Percentiles rank a stretch among this genome's conserved stretches.
phyloP scores from a whole-genome alignment of 2,113 vertebrate genomes.

The Scomber scombrus region DNA sequence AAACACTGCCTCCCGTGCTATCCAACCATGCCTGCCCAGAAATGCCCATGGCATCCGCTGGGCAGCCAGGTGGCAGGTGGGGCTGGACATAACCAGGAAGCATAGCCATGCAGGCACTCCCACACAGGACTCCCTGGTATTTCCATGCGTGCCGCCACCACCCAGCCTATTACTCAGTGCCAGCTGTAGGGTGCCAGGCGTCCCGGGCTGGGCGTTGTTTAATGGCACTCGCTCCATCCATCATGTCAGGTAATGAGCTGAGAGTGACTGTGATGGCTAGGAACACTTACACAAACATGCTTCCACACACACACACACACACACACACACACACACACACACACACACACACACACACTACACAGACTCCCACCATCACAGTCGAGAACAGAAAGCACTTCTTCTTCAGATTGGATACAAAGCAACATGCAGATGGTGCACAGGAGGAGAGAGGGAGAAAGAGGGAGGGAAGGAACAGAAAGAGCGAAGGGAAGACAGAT shows the following conservation, averaged over 20 bases:
- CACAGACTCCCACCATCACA: slow-evolving; percentile 24
- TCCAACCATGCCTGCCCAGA: slow-evolving; percentile 71
- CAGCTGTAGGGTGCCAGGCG: slow-evolving; percentile 78
- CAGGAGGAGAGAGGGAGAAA: slow-evolving; percentile 70
- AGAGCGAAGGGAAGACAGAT: slow-evolving; percentile 49
- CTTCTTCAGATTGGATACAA: slow-evolving; percentile 66
- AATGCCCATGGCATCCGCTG: slow-evolving; percentile 63
- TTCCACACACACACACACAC: not conserved
- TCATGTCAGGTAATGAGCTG: slow-evolving; percentile 86
- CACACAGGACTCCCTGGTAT: slow-evolving; percentile 68
- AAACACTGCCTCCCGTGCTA: slow-evolving; percentile 57
- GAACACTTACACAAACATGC: slow-evolving; percentile 46
- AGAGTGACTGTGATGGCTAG: slow-evolving; percentile 72
- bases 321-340: slow-evolving; percentile 18
- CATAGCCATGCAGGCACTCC: slow-evolving; percentile 66
- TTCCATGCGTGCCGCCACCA: slow-evolving; percentile 49
- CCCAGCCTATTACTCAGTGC: slow-evolving; percentile 76
- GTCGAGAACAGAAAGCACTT: slow-evolving; percentile 55
- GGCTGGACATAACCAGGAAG: slow-evolving; percentile 68
- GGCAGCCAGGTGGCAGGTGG: slow-evolving; percentile 80
- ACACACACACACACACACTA: not conserved
- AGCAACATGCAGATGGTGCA: slow-evolving; percentile 77
- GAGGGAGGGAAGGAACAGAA: slow-evolving; percentile 47
- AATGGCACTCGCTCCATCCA: slow-evolving; percentile 79
- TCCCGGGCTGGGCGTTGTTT: slow-evolving; percentile 78